Evolutionary conservation across 1,140 invertebrate genomes (phyloP).

Genomic region (Psilanteris sp.): DNA sequence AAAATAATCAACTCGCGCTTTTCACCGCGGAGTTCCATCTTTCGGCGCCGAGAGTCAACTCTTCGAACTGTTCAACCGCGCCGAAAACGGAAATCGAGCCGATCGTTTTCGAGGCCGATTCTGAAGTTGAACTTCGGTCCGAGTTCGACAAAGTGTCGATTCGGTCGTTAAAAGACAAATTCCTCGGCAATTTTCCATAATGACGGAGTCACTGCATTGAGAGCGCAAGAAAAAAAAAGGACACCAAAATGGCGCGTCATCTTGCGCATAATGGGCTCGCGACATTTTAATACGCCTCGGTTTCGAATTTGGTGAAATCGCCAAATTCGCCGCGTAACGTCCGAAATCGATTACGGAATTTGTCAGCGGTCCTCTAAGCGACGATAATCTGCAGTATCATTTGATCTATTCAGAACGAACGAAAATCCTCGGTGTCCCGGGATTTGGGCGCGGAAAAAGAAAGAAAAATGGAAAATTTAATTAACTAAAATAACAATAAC

Average conservation of each 20-base stretch:
- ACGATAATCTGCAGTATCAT: slow-evolving; percentile 39
- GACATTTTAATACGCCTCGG: slow-evolving; percentile 62
- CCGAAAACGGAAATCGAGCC: no score
- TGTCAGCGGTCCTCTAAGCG: slow-evolving; percentile 49
- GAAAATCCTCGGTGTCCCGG: neutral
- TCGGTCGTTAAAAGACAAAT: slow-evolving; percentile 18
- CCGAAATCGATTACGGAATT: slow-evolving; percentile 71
- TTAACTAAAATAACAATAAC: no score
- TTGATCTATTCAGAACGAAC: slow-evolving; percentile 20
- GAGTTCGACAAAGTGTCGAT: no score
- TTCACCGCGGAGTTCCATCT: no score
- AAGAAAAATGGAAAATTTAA: no score
- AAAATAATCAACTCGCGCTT: no score
- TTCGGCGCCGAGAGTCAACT: no score
- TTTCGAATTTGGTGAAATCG: slow-evolving; percentile 54
- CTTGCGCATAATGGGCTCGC: slow-evolving; percentile 37
- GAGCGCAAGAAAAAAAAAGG: slow-evolving; percentile 35
- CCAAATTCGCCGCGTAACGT: slow-evolving; percentile 70
- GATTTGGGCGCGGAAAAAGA: no score
- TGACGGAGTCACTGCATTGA: slow-evolving; percentile 60
- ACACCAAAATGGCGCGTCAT: slow-evolving; percentile 60
- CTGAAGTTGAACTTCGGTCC: no score
- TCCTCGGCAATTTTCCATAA: slow-evolving; percentile 11
- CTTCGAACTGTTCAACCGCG: no score
- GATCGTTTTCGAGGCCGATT: no score